Base-by-base conservation (phyloP, 2,797 vertebrate species). In the Betta splendens region DNA sequence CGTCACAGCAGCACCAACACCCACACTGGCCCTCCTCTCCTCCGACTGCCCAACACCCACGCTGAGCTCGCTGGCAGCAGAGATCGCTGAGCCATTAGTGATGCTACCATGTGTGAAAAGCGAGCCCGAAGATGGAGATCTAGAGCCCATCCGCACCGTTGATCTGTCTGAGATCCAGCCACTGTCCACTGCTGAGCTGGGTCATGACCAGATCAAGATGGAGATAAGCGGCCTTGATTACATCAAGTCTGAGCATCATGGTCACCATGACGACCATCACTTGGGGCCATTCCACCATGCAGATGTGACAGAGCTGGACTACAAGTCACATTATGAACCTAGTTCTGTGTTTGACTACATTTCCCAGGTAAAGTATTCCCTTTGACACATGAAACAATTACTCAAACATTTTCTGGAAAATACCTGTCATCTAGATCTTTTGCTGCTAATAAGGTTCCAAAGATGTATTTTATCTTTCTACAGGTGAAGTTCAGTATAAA, bases 201-300 rank as follows among this genome's bases (percentile, higher is more conserved):
- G 91, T 44, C 87, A 85, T 2, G 91, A 93, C 11, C 91, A 92
- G 78, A 90, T 93, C 74, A 90, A 92, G 81, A 93, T 93, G 91
- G 92, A 93, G 83, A 93, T 93, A 85, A 92, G 91, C 12, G 92
- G 92, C 20, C 82, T 93, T 2, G 92, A 93, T 65, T 93, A 93
- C 85, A 93, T 93, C 76, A 93, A 92, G 74, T 91, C 92, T 0
- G 92, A 93, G 68, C 92, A 91, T 23, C 90, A 85, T 31, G 18
- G 77, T 38, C 87, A 85, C 73, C 84, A 87, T 5, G 52, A 66
- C 18, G 52, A 69, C 72, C 79, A 81, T 33, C 85, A 89, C 52
- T 75, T 90, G 32, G 81, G 42, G 32, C 57, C 71, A 0, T 86
- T 83, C 21, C 81, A 89, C 64, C 87, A 84, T 4, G 13, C 67